Percentiles rank a stretch among this genome's conserved stretches.
Conservation (phyloP, 2,888 invertebrate species). For the Machimus rusticus region DNA sequence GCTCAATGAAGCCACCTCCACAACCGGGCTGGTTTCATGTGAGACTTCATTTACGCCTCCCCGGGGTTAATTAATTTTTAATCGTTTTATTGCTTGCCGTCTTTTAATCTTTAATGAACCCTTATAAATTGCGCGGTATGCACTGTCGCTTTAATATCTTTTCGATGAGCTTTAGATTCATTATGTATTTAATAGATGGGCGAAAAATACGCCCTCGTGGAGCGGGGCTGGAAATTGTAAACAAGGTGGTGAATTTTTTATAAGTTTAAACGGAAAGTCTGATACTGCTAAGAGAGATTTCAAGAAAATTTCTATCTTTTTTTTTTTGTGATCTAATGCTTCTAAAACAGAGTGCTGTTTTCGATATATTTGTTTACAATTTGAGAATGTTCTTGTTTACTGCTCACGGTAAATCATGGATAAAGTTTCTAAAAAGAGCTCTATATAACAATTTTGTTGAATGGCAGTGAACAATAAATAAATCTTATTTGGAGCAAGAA, state of each 20-base stretch:
- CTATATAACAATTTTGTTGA: background rate
- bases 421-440: background rate
- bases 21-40: background rate
- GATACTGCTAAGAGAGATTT: background rate
- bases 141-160: background rate
- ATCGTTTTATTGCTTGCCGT: background rate
- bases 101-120: background rate
- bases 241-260: background rate
- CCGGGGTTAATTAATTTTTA: background rate
- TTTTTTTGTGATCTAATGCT: background rate
- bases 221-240: background rate
- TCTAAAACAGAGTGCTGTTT: background rate
- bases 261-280: background rate
- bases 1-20: background rate
- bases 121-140: background rate
- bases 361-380: background rate
- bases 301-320: background rate
- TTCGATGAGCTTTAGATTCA: background rate
- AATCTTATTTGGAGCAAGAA: background rate
- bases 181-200: background rate
- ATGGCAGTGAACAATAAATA: background rate
- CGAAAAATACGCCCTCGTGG: background rate
- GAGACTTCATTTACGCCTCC: background rate
- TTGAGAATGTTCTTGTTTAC: background rate
- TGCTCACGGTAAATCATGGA: background rate